Evolutionary conservation across 2,113 vertebrate genomes (phyloP).

Genomic region (Hyla sarda): DNA sequence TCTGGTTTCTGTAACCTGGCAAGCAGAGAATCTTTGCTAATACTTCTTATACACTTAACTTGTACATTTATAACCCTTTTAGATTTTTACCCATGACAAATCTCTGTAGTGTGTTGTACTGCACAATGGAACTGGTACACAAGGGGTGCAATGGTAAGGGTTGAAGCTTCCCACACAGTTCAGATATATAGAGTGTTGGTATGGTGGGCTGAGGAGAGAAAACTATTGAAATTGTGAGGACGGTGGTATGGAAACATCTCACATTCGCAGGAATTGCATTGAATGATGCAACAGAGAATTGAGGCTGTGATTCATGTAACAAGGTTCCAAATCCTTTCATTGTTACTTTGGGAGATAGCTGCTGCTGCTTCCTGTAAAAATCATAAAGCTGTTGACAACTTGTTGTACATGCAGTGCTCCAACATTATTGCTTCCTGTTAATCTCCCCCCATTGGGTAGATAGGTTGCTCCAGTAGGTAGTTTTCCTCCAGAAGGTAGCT

Average conservation of each 20-base stretch:
- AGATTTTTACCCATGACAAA: neutral
- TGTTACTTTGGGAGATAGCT: neutral
- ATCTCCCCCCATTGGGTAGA: no score
- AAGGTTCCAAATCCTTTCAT: neutral
- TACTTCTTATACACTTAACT: neutral
- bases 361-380: neutral
- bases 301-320: neutral
- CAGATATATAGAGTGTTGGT: neutral
- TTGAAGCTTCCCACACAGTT: neutral
- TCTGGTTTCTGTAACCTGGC: no score
- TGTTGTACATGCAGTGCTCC: no score
- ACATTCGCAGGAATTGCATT: conserved; percentile 49
- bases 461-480: no score
- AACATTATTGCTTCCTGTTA: no score
- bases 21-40: no score
- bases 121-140: neutral
- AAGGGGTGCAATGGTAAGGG: neutral
- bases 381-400: no score
- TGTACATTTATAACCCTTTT: neutral
- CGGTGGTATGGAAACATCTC: conserved; percentile 27
- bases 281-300: neutral
- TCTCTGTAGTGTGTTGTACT: neutral
- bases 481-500: no score
- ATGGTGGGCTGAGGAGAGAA: neutral
- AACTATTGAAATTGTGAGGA: conserved; percentile 1